These are phyloP conservation scores for Cephus pulcher DNA, from an alignment of 2,888 invertebrate species.

Conservation along the genomic window DNA sequence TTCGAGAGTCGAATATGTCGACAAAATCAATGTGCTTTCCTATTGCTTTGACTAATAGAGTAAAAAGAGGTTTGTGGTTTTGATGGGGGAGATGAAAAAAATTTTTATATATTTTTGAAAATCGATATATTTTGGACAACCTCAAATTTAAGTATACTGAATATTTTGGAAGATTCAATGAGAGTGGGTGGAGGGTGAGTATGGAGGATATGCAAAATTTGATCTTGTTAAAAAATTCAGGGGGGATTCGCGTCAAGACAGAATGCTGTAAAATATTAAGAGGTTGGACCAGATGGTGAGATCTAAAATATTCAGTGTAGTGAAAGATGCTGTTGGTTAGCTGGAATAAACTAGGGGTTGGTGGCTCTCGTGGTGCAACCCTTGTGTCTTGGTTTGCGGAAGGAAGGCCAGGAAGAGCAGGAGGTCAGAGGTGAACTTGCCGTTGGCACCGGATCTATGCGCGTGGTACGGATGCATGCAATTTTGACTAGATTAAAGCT, in stretches of 20 bases:
- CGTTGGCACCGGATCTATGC: neutral
- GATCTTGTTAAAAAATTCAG: neutral
- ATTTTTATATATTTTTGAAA: no score
- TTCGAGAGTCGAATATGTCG: neutral
- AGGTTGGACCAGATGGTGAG: neutral
- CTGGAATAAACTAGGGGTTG: neutral
- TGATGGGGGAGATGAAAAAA: no score
- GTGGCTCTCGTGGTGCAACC: neutral
- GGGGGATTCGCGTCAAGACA: neutral
- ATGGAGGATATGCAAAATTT: neutral
- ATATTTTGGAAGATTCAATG: neutral
- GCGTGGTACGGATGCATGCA: slow-evolving; percentile 55
- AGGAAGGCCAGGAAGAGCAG: neutral
- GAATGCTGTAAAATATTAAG: neutral
- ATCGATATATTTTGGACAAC: neutral
- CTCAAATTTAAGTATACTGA: neutral
- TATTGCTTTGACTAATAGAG: neutral
- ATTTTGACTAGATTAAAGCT: slow-evolving; percentile 63
- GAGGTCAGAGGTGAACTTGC: neutral
- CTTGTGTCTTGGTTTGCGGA: neutral
- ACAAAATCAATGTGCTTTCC: neutral
- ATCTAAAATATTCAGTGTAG: slow-evolving; percentile 46
- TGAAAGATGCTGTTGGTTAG: slow-evolving; percentile 39
- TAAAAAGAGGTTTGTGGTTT: no score
- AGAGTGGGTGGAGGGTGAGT: neutral